phyloP scores from a whole-genome alignment of 1,140 invertebrate species.

The Meloidogyne chitwoodi region DNA sequence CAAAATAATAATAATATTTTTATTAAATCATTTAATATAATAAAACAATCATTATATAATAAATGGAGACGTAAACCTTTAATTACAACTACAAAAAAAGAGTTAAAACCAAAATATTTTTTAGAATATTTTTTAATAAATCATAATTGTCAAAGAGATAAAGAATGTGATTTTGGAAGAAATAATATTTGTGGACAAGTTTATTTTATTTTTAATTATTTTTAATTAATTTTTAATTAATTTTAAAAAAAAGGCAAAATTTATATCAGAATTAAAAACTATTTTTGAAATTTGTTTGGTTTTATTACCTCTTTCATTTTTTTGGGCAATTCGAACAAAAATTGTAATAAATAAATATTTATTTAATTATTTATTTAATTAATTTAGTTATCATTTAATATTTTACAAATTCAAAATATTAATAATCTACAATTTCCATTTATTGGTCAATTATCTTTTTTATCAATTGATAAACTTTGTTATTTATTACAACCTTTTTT shows the following conservation, averaged over 20 bases:
- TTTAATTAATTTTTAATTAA: too few relatives aligned
- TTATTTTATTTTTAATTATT: too few relatives aligned
- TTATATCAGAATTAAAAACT: not conserved
- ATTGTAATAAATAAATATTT: not conserved
- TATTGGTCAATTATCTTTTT: not conserved
- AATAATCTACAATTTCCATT: not conserved
- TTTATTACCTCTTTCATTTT: conserved; percentile 2
- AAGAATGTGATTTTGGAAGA: conserved; percentile 20
- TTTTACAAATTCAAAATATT: conserved; percentile 2
- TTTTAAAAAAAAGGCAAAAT: conserved; percentile 6
- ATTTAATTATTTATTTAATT: not conserved
- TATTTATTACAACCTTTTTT: not conserved
- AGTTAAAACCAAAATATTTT: conserved; percentile 2
- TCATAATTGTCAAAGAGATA: conserved; percentile 20
- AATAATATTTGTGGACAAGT: conserved; percentile 18
- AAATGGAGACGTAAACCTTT: not conserved
- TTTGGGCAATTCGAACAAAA: conserved; percentile 16
- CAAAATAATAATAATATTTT: not conserved
- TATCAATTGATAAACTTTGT: not conserved
- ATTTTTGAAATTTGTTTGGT: not conserved
- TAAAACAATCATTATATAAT: not conserved
- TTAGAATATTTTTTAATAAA: conserved; percentile 14
- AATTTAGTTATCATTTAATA: conserved; percentile 4
- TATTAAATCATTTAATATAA: not conserved
- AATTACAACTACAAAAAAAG: not conserved